Percentiles rank a stretch among this genome's conserved stretches.
Conservation (phyloP, 2,113 vertebrate species). For the Plestiodon gilberti region DNA sequence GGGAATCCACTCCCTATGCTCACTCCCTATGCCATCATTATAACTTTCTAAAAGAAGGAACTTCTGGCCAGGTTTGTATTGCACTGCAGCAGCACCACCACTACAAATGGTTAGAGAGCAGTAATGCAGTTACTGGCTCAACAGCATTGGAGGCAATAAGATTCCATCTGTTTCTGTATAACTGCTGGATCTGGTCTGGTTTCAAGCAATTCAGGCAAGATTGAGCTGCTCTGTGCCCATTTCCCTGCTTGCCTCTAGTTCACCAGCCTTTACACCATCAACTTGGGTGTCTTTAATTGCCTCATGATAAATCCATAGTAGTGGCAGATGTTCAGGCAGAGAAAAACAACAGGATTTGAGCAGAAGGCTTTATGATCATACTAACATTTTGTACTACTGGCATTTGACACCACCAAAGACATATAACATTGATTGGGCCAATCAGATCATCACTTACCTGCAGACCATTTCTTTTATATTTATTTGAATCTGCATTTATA, state of each 20-base stretch:
- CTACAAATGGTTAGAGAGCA: background rate
- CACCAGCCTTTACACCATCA: background rate
- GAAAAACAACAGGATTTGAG: background rate
- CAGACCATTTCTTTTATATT: too few relatives aligned
- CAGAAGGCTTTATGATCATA: too few relatives aligned
- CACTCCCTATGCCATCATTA: too few relatives aligned
- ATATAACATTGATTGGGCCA: background rate
- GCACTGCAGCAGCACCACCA: background rate
- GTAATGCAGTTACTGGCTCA: background rate
- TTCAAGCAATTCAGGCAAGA: background rate
- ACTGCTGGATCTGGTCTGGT: too few relatives aligned
- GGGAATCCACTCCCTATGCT: too few relatives aligned
- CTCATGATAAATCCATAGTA: background rate
- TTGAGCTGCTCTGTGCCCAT: background rate
- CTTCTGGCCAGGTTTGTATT: too few relatives aligned
- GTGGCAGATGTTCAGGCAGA: background rate
- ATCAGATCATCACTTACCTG: too few relatives aligned
- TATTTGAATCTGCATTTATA: too few relatives aligned
- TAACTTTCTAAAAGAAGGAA: too few relatives aligned
- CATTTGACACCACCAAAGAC: background rate
- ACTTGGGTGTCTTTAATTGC: background rate
- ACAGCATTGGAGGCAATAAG: background rate
- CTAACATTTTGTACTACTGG: background rate
- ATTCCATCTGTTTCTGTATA: background rate
- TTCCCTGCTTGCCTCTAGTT: too few relatives aligned